Percentiles rank a stretch among this genome's conserved stretches.
phyloP scores from a whole-genome alignment of 2,113 vertebrate species.

The Macquaria australasica region DNA sequence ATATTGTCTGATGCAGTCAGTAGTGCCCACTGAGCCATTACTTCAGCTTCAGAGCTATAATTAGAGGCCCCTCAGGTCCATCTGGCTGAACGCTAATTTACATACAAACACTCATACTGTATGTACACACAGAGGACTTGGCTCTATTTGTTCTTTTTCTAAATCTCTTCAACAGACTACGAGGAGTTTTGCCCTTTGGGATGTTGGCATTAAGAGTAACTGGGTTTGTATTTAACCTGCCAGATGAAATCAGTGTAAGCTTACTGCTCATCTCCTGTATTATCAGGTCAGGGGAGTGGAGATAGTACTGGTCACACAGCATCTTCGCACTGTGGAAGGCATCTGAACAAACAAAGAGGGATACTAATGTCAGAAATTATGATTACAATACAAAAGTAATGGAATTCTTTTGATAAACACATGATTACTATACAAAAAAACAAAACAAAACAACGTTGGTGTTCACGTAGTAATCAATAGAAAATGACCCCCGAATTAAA shows the following conservation, averaged over 20 bases:
- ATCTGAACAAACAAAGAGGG: conserved; percentile 75
- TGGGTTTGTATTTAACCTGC: neutral
- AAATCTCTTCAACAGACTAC: neutral
- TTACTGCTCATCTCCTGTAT: conserved; percentile 90
- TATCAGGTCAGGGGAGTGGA: conserved; percentile 89
- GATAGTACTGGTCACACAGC: conserved; percentile 94
- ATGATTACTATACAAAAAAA: neutral
- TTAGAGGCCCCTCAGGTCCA: conserved; percentile 61
- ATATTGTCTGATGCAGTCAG: conserved; percentile 57
- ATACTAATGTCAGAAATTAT: neutral
- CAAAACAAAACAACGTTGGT: neutral
- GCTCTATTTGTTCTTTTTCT: neutral
- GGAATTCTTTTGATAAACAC: neutral
- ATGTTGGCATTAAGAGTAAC: neutral
- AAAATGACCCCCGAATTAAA: neutral
- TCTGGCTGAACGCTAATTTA: conserved; percentile 23
- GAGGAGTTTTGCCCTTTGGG: neutral
- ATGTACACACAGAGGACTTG: neutral
- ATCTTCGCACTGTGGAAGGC: conserved; percentile 93
- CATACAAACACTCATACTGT: conserved; percentile 25
- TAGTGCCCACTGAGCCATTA: conserved; percentile 23
- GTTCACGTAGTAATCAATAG: neutral
- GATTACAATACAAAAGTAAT: neutral
- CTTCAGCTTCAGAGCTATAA: conserved; percentile 54
- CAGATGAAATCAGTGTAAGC: conserved; percentile 27